A percentile compares a stretch with the other conserved stretches of the same genome.
Conservation (phyloP, 2,888 invertebrate genomes). For the Cyclophora punctaria region DNA sequence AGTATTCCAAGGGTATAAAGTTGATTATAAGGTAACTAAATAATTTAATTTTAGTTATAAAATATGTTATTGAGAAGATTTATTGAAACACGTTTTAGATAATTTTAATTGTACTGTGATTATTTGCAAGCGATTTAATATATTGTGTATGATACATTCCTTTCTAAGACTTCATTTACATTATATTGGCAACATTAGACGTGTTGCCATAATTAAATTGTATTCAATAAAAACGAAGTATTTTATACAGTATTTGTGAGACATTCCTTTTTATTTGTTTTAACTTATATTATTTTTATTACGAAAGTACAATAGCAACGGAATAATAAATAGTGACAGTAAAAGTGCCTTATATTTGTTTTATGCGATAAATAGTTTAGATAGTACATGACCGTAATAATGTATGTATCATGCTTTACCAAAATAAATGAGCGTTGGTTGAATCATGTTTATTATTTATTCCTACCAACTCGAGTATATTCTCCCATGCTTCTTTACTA, state of each 20-base stretch:
- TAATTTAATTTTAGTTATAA: background rate
- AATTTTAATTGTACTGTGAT: constrained; percentile 4
- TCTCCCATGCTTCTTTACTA: no score
- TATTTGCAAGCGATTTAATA: constrained; percentile 1
- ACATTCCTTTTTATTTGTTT: constrained; percentile 39
- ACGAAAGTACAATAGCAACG: constrained; percentile 14
- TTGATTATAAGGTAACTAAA: background rate
- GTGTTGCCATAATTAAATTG: background rate
- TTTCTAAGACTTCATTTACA: background rate
- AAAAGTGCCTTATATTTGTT: constrained; percentile 18
- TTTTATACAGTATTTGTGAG: constrained; percentile 30
- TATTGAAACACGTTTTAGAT: background rate
- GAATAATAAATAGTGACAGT: constrained; percentile 7
- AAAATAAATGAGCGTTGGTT: constrained; percentile 31
- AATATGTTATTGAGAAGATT: background rate
- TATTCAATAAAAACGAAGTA: constrained; percentile 2
- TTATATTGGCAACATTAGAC: background rate
- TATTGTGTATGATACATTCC: constrained; percentile 9
- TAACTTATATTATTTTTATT: constrained; percentile 2
- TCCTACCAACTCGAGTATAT: background rate
- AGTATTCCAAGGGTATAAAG: background rate
- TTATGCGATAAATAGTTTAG: constrained; percentile 32
- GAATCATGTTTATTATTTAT: constrained; percentile 12
- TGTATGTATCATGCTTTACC: constrained; percentile 39
- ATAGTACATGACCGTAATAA: constrained; percentile 12